A percentile compares a stretch with the other conserved stretches of the same genome.
Conservation (phyloP, 1,140 invertebrate species). For the Temnothorax curvispinosus region DNA sequence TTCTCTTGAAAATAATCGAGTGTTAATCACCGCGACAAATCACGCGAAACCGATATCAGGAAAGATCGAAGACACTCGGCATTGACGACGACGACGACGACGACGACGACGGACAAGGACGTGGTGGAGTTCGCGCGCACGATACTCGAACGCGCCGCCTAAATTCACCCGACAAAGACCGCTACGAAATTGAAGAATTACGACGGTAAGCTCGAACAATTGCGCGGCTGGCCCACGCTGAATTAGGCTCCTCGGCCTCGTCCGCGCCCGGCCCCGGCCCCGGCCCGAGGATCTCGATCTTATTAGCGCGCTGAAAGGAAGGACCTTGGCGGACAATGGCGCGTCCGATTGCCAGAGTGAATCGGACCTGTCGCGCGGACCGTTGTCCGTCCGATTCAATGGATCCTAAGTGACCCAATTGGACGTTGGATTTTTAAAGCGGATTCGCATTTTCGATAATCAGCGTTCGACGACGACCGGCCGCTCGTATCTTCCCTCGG, state of each 20-base stretch:
- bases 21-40: neutral
- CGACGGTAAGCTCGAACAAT: conserved; percentile 55
- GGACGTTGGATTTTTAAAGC: neutral
- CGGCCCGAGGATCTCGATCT: conserved; percentile 46
- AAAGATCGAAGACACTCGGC: conserved; percentile 18
- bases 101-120: neutral
- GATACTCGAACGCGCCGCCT: conserved; percentile 15
- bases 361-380: neutral
- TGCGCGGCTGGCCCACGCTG: conserved; percentile 50
- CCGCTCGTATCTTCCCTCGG: neutral
- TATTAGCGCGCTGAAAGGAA: conserved; percentile 57
- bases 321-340: conserved; percentile 34
- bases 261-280: neutral
- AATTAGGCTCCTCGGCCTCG: conserved; percentile 31
- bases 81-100: neutral
- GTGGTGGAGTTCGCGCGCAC: neutral
- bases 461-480: neutral
- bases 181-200: conserved; percentile 55
- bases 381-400: conserved; percentile 33
- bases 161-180: conserved; percentile 61
- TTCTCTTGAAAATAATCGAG: no score
- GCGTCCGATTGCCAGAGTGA: conserved; percentile 33
- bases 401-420: conserved; percentile 50
- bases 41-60: conserved; percentile 42
- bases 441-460: neutral